Base-by-base conservation (phyloP, 1,140 invertebrate species). In the Cephus cinctus region DNA sequence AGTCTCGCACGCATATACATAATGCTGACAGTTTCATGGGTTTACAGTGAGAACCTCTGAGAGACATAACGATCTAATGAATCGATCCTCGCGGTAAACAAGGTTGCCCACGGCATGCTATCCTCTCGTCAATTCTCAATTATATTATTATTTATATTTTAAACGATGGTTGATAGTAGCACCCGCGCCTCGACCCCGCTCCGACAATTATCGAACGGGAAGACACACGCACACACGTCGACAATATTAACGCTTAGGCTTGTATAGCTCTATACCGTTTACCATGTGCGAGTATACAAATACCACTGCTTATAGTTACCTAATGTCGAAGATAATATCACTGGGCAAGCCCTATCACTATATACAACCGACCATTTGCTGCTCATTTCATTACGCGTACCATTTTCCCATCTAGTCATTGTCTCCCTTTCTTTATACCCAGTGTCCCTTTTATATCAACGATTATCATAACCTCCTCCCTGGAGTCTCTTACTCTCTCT, bases 111-210 rank as follows among this genome's bases (percentile, higher is more conserved):
- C 18, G 31, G 47, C 62, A 61, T 63, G 60, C 64, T 54, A 60
- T 56, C 43, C 54, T 57, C 57, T 59, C 55, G 56, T 66, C 58
- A 63, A 63, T 67, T 61, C 59, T 57, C 55, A 65, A 61, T 66
- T 60, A 65, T 42, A 56, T 32, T 56, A 52, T 62, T 57, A 56
- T 61, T 61, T 55, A 50, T 56, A 52, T 59, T 56, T 56, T 46
- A 54, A 56, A 43, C 40, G 25, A 53, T n/a, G n/a, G n/a, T n/a
- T n/a, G n/a, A n/a, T n/a, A n/a, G n/a, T n/a, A n/a, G n/a, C n/a
- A n/a, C n/a, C n/a, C n/a, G n/a, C n/a, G n/a, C n/a, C n/a, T n/a
- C n/a, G n/a, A n/a, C n/a, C n/a, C n/a, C n/a, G n/a, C n/a, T n/a
- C n/a, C n/a, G n/a, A n/a, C n/a, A n/a, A n/a, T n/a, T n/a, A n/a